A percentile compares a stretch with the other conserved stretches of the same genome.
phyloP scores from a whole-genome alignment of 2,113 vertebrate species.

The Hippoglossus stenolepis region DNA sequence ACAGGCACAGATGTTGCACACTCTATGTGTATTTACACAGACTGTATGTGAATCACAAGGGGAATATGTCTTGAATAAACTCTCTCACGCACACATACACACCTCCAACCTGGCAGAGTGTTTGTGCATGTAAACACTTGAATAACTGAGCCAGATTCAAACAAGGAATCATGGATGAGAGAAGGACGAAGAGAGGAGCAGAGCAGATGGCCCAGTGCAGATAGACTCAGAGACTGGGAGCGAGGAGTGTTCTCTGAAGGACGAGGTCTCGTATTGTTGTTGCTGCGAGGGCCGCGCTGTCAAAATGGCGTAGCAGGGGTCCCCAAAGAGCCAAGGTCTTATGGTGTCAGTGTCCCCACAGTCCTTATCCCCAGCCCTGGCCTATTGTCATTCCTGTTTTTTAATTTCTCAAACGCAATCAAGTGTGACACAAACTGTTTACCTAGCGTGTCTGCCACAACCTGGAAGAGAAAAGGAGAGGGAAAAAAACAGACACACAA shows the following conservation, averaged over 20 bases:
- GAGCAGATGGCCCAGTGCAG: slow-evolving; percentile 97
- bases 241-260: slow-evolving; percentile 90
- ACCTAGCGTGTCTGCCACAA: slow-evolving; percentile 82
- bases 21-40: slow-evolving; percentile 45
- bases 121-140: slow-evolving; percentile 91
- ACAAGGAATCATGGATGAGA: slow-evolving; percentile 76
- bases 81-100: slow-evolving; percentile 41
- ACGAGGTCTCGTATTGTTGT: slow-evolving; percentile 91
- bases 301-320: slow-evolving; percentile 89
- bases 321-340: slow-evolving; percentile 85
- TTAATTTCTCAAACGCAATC: slow-evolving; percentile 86
- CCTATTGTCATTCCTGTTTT: slow-evolving; percentile 84
- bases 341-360: slow-evolving; percentile 78
- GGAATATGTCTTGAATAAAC: slow-evolving; percentile 49
- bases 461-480: slow-evolving; percentile 74
- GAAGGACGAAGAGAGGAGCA: slow-evolving; percentile 82
- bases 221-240: slow-evolving; percentile 91
- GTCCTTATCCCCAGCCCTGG: slow-evolving; percentile 62
- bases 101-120: slow-evolving; percentile 82
- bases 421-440: slow-evolving; percentile 87
- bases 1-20: slow-evolving; percentile 62
- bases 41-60: slow-evolving; percentile 51
- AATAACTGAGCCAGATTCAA: slow-evolving; percentile 87
- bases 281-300: slow-evolving; percentile 88
- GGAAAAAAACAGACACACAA: slow-evolving; percentile 60